These are phyloP conservation scores for Acanthisitta chloris DNA, from an alignment of 2,113 vertebrate species.

Conservation along the genomic window DNA sequence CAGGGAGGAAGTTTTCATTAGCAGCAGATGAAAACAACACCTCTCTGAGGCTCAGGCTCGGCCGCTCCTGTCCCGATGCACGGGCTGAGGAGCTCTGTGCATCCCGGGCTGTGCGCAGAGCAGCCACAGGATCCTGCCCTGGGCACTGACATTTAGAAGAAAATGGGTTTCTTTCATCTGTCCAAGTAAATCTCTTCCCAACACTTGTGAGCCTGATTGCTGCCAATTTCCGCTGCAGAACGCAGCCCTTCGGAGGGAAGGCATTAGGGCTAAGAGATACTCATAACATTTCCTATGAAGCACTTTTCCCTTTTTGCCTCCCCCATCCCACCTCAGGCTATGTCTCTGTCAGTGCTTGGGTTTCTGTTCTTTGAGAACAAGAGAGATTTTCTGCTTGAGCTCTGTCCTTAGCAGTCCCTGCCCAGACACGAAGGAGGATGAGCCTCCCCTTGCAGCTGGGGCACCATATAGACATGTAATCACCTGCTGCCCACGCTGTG, in stretches of 20 bases:
- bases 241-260: conserved; percentile 43
- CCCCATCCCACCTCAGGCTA: background rate
- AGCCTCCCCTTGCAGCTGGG: background rate
- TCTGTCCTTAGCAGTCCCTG: background rate
- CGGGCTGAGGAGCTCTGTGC: conserved; percentile 18
- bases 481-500: background rate
- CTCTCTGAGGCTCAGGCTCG: background rate
- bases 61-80: background rate
- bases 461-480: accelerated
- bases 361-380: background rate
- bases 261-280: conserved; percentile 54
- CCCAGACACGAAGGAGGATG: background rate
- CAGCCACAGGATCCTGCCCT: conserved; percentile 19
- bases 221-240: conserved; percentile 65
- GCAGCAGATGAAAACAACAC: background rate
- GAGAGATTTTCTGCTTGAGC: background rate
- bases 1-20: background rate
- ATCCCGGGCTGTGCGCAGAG: background rate
- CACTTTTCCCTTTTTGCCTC: background rate
- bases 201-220: conserved; percentile 68
- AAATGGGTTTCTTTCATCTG: conserved; percentile 70
- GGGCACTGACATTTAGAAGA: conserved; percentile 40
- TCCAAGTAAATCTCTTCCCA: conserved; percentile 66
- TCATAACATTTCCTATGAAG: conserved; percentile 41
- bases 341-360: background rate